Evolutionary conservation across 1,140 invertebrate genomes (phyloP).

Genomic region (Argopecten irradians): DNA sequence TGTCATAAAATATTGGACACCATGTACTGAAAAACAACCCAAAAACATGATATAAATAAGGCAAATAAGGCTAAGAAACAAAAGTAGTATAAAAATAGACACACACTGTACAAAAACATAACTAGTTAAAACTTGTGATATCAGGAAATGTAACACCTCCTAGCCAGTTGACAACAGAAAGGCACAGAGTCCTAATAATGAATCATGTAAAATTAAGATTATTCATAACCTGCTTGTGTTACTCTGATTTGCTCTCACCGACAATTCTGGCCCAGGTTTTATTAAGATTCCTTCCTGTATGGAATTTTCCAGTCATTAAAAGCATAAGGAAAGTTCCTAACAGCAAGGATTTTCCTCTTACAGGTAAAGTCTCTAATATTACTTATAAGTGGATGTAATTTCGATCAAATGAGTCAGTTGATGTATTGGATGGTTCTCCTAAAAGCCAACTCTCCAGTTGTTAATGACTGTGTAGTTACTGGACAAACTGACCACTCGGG

Average conservation of each 20-base stretch:
- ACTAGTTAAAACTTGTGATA: neutral
- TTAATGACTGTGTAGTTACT: neutral
- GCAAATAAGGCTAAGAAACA: neutral
- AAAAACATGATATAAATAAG: neutral
- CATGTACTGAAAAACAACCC: neutral
- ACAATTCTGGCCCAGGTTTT: neutral
- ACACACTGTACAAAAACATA: neutral
- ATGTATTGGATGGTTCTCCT: neutral
- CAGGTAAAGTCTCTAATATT: too few species aligned
- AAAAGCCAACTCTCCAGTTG: neutral
- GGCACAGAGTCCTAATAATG: neutral
- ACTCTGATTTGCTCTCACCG: neutral
- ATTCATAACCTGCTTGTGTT: neutral
- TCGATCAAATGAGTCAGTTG: too few species aligned
- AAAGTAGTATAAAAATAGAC: slow-evolving; percentile 15
- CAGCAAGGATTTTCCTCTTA: too few species aligned
- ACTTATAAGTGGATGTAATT: too few species aligned
- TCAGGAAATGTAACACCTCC: neutral
- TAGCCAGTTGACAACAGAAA: neutral
- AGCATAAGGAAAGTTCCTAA: too few species aligned
- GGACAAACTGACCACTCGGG: neutral
- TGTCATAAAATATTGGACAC: neutral
- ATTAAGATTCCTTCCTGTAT: too few species aligned
- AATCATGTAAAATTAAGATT: too few species aligned
- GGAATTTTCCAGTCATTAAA: too few species aligned